A percentile compares a stretch with the other conserved stretches of the same genome.
Evolutionary conservation across 2,797 vertebrate species (phyloP).

Genomic region (Eulemur rubriventer): DNA sequence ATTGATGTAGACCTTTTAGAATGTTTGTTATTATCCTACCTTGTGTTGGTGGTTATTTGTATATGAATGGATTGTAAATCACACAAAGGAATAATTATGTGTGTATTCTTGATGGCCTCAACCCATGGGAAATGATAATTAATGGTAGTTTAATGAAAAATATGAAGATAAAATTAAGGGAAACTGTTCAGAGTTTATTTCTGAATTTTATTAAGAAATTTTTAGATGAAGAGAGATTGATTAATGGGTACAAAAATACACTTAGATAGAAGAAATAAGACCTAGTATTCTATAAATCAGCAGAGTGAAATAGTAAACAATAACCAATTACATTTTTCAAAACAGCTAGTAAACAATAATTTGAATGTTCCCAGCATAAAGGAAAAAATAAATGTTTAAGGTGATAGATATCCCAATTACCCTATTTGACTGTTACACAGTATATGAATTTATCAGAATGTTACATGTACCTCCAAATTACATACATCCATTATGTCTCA

Average conservation of each 20-base stretch:
- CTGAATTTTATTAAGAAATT: slow-evolving; percentile 52
- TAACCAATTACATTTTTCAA: background rate
- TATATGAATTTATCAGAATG: background rate
- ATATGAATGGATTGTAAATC: background rate
- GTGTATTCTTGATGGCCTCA: background rate
- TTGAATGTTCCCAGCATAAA: background rate
- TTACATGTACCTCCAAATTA: background rate
- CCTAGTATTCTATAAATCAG: background rate
- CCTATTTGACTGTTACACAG: background rate
- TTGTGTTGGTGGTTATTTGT: background rate
- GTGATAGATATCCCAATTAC: background rate
- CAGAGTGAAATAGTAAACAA: background rate
- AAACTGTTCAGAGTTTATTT: background rate
- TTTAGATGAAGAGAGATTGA: background rate
- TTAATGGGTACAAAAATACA: background rate
- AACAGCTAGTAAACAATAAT: background rate
- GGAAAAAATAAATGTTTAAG: background rate
- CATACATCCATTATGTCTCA: background rate
- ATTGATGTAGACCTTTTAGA: too few species aligned
- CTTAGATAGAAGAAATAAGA: background rate
- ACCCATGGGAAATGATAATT: background rate
- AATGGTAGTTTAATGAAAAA: background rate
- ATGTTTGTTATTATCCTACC: background rate
- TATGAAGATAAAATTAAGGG: background rate
- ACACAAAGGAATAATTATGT: background rate